A percentile compares a stretch with the other conserved stretches of the same genome.
phyloP scores from a whole-genome alignment of 2,888 invertebrate genomes.

The Idaea biselata region DNA sequence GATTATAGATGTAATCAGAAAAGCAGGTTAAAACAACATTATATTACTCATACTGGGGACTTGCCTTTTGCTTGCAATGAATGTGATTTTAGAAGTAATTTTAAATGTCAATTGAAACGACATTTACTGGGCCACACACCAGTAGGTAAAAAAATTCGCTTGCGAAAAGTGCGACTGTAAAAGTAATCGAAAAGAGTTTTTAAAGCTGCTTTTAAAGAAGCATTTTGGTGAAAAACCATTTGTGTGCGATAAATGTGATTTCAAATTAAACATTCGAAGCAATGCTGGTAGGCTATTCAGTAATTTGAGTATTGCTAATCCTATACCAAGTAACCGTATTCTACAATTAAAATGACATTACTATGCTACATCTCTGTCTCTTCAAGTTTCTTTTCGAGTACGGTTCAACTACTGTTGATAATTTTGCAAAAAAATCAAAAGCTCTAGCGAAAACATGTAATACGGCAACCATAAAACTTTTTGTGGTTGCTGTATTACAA shows the following conservation, averaged over 20 bases:
- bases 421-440: no score
- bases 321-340: no score
- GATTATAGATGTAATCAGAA: conserved; percentile 1
- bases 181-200: neutral
- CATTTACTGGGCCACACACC: neutral
- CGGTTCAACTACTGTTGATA: no score
- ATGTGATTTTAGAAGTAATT: conserved; percentile 5
- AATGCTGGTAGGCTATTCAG: no score
- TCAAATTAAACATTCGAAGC: conserved; percentile 7
- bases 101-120: conserved; percentile 2
- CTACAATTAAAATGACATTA: no score
- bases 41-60: conserved; percentile 6
- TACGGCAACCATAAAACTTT: no score
- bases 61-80: conserved; percentile 7
- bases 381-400: no score
- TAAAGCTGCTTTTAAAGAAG: neutral
- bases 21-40: conserved; percentile 9
- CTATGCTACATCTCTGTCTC: no score
- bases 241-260: conserved; percentile 12
- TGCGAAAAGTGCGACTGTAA: neutral
- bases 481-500: no score
- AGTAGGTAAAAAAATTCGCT: conserved; percentile 8
- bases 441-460: no score
- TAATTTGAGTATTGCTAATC: no score
- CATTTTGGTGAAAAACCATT: conserved; percentile 8